Conservation (phyloP, 2,888 invertebrate species). For the Eupithecia centaureata region DNA sequence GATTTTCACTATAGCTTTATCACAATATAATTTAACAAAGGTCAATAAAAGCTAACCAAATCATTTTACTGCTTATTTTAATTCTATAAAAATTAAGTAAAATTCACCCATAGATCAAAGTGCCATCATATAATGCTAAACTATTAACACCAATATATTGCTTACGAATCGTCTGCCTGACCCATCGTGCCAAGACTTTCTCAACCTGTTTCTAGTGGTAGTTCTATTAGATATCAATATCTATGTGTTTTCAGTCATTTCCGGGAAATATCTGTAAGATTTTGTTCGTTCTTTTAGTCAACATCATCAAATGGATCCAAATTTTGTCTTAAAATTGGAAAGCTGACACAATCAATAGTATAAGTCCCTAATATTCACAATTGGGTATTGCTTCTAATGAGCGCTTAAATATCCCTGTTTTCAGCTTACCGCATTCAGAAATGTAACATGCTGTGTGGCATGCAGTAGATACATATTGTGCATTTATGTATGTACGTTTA, state of each 20-base stretch:
- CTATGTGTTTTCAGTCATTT: neutral
- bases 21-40: too few species aligned
- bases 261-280: neutral
- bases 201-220: conserved; percentile 43
- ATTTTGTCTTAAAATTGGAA: neutral
- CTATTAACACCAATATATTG: conserved; percentile 68
- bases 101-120: conserved; percentile 43
- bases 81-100: too few species aligned
- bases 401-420: too few species aligned
- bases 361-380: neutral
- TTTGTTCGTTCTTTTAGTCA: neutral
- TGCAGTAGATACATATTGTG: too few species aligned
- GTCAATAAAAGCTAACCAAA: neutral
- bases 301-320: neutral
- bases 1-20: neutral
- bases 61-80: neutral
- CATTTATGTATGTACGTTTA: neutral
- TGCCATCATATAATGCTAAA: conserved; percentile 60
- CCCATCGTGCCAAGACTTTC: conserved; percentile 61
- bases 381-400: too few species aligned
- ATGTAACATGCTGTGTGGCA: too few species aligned
- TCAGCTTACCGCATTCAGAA: neutral
- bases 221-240: neutral
- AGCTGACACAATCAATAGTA: neutral
- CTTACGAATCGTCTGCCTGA: conserved; percentile 55